Base-by-base conservation (phyloP, 1,140 invertebrate genomes). In the Drosophila lowei region DNA sequence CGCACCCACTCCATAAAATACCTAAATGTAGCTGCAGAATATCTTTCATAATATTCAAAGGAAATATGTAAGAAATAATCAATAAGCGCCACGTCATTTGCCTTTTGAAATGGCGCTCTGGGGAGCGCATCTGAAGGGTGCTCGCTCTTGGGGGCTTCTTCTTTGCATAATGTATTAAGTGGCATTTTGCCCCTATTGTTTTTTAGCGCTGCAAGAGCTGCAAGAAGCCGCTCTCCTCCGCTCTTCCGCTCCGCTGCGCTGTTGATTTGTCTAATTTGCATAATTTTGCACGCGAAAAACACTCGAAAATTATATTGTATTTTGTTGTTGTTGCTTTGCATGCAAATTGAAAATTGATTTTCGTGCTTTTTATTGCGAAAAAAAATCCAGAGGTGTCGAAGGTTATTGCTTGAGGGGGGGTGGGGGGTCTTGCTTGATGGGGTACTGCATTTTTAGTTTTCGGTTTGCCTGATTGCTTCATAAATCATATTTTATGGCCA, bases 321-420 rank as follows among this genome's bases (percentile, higher is more conserved):
- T 25, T 67, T 44, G 25, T 34, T 34, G 30, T 34, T 34, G 4
- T 38, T 38, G 34, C 11, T 38, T 83, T 55, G 65, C 71, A 83
- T 84, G 79, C 79, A 83, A 79, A 83, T 84, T 84, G 75, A 79
- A 83, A 83, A 83, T 79, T 79, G 80, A 79, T 79, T 83, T 83
- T 85, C 57, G 79, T 59, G 63, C 61, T 42, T 47, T 52, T 75
- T 38, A 38, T 79, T 84, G 60, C 71, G 71, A 60, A 74, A 84
- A 81, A 74, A 34, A 34, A 34, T 13, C 72, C 48, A 23, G 18
- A 72, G 72, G 75, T 84, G 79, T 72, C 77, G 79, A 83, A 83
- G 79, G 79, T 72, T 77, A 68, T 60, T 55, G 13, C 11, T 6
- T 34, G 8, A 3, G 28, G 44, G 21, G 6, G 6, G 28, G 34